Percentiles rank a stretch among this genome's conserved stretches.
Evolutionary conservation across 2,888 invertebrate genomes (phyloP).

Genomic region (Dasysyrphus albostriatus): DNA sequence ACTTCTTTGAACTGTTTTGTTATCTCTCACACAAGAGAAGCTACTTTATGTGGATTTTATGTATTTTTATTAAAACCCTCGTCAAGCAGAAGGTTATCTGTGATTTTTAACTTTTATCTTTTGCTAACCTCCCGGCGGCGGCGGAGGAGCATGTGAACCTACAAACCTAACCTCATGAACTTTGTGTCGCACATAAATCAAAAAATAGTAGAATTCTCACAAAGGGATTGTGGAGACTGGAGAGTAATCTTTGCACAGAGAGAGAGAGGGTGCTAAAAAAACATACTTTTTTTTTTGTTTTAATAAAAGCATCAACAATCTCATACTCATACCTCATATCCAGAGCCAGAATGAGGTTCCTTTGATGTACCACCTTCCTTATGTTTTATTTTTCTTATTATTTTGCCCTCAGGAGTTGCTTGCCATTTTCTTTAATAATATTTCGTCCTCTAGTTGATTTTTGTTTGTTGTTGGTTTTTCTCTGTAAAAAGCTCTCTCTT

Average conservation of each 20-base stretch:
- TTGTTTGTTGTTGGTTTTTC: not conserved
- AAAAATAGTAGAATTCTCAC: slow-evolving; percentile 12
- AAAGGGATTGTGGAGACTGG: not conserved
- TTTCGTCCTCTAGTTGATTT: slow-evolving; percentile 18
- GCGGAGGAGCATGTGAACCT: not conserved
- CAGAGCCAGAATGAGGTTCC: slow-evolving; percentile 12
- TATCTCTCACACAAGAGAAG: not conserved
- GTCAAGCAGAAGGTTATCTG: slow-evolving; percentile 12
- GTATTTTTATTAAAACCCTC: not conserved
- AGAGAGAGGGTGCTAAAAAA: not conserved
- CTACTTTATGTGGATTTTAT: slow-evolving; percentile 4
- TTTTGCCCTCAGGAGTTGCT: slow-evolving; percentile 48
- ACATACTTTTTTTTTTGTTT: not conserved
- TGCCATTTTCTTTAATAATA: slow-evolving; percentile 54
- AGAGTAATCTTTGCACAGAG: not conserved
- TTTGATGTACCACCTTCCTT: slow-evolving; percentile 45
- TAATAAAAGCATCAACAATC: not conserved
- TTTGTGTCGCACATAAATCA: slow-evolving; percentile 14
- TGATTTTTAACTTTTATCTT: slow-evolving; percentile 28
- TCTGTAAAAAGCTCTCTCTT: slow-evolving; percentile 1
- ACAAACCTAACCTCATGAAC: not conserved
- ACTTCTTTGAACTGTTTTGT: not conserved
- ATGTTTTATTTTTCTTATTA: slow-evolving; percentile 12
- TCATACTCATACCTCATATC: not conserved
- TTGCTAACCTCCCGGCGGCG: not conserved